phyloP scores from a whole-genome alignment of 2,888 invertebrate species.

The Coremacera marginata region DNA sequence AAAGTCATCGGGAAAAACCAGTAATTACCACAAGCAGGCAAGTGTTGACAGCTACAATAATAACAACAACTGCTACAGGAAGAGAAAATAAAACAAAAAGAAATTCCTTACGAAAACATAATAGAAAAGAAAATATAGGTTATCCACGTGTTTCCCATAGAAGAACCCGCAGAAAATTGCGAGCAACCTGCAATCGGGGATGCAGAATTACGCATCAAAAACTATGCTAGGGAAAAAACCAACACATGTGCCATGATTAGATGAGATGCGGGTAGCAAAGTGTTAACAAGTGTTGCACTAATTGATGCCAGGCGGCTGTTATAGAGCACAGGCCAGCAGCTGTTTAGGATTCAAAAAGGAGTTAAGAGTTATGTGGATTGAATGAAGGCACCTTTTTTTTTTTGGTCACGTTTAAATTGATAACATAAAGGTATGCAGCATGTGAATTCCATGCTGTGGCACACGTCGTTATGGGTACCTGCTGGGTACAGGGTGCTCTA shows the following conservation, averaged over 20 bases:
- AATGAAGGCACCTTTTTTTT: not conserved
- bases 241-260: conserved; percentile 44
- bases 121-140: conserved; percentile 7
- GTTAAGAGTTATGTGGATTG: not conserved
- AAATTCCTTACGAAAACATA: not conserved
- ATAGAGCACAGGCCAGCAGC: conserved; percentile 46
- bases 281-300: conserved; percentile 64
- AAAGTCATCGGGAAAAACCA: not conserved
- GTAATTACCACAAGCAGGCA: not conserved
- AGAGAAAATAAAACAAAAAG: conserved; percentile 14
- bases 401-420: too few species aligned
- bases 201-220: conserved; percentile 30
- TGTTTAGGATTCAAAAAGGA: conserved; percentile 23
- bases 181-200: conserved; percentile 51
- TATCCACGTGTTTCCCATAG: conserved; percentile 31
- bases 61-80: conserved; percentile 14
- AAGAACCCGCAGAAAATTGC: conserved; percentile 55
- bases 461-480: too few species aligned
- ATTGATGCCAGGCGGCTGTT: conserved; percentile 46
- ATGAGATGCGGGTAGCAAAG: conserved; percentile 55
- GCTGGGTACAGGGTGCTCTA: too few species aligned
- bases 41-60: not conserved
- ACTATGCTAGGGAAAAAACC: conserved; percentile 47
- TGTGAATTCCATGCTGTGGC: too few species aligned
- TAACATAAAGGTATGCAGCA: too few species aligned